A percentile compares a stretch with the other conserved stretches of the same genome.
Evolutionary conservation across 2,113 vertebrate species (phyloP).

Genomic region (Isichthys henryi): DNA sequence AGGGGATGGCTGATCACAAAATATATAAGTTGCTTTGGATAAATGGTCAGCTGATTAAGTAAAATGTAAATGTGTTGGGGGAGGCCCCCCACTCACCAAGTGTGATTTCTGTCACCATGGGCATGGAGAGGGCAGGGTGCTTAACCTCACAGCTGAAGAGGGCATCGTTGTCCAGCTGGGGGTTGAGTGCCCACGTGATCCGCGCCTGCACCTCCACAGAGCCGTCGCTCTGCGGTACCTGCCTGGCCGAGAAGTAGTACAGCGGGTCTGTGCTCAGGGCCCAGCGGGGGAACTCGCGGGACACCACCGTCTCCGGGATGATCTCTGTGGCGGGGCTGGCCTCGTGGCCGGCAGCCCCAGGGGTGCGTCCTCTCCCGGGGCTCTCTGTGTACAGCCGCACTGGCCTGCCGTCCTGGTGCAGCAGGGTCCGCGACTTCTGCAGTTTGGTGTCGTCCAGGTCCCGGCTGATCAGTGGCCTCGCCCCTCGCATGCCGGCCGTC

Average conservation of each 20-base stretch:
- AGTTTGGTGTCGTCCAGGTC: conserved; percentile 91
- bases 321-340: conserved; percentile 70
- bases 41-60: background rate
- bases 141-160: conserved; percentile 98
- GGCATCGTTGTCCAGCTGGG: conserved; percentile 89
- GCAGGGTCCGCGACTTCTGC: conserved; percentile 76
- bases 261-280: conserved; percentile 81
- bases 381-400: conserved; percentile 60
- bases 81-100: conserved; percentile 66
- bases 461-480: conserved; percentile 75
- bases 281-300: conserved; percentile 92
- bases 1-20: background rate
- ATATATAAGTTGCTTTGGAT: background rate
- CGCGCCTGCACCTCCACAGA: conserved; percentile 87
- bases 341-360: conserved; percentile 56
- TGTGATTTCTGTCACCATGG: conserved; percentile 93
- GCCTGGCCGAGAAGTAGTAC: conserved; percentile 85
- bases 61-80: background rate
- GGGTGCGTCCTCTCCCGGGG: conserved; percentile 53
- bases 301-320: conserved; percentile 91
- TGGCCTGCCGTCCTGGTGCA: conserved; percentile 59
- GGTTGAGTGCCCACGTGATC: conserved; percentile 94
- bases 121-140: conserved; percentile 92
- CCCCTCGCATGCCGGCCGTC: conserved; percentile 59
- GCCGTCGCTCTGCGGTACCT: conserved; percentile 81